Evolutionary conservation across 2,797 vertebrate genomes (phyloP).

Genomic region (Cetoscarus ocellatus): DNA sequence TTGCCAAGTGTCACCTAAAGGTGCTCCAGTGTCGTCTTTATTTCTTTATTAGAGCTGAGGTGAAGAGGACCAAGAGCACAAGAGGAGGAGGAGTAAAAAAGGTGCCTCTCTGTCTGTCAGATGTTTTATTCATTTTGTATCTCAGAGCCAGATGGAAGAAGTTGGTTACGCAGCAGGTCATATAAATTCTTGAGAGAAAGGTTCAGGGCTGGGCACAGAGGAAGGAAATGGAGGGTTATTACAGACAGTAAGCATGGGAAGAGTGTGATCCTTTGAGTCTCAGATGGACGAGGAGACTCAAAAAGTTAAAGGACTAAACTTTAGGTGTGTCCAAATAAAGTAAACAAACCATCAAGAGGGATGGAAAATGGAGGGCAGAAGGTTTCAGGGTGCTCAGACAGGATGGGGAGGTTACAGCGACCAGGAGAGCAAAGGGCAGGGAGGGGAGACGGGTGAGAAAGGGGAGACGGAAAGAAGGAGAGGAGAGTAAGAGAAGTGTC

Average conservation of each 20-base stretch:
- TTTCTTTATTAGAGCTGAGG: constrained; percentile 34
- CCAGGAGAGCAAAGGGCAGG: constrained; percentile 62
- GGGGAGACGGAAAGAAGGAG: constrained; percentile 22
- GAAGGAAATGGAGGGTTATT: constrained; percentile 37
- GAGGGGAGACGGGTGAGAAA: constrained; percentile 57
- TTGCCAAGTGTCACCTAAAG: constrained; percentile 8
- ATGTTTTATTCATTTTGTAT: constrained; percentile 68
- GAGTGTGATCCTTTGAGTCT: constrained; percentile 37
- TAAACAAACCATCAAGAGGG: constrained; percentile 13
- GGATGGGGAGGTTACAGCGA: constrained; percentile 57
- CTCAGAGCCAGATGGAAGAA: constrained; percentile 68
- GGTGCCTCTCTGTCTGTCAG: constrained; percentile 70
- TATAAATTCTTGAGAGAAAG: constrained; percentile 57
- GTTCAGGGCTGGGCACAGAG: constrained; percentile 24
- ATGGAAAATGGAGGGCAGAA: not conserved
- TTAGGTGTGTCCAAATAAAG: constrained; percentile 12
- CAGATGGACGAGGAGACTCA: constrained; percentile 22
- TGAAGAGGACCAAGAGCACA: constrained; percentile 43
- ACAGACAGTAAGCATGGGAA: constrained; percentile 38
- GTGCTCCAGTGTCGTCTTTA: constrained; percentile 17
- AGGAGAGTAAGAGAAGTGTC: constrained; percentile 58
- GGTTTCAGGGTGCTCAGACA: constrained; percentile 46
- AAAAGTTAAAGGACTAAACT: constrained; percentile 6
- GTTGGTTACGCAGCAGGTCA: constrained; percentile 60
- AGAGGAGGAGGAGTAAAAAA: constrained; percentile 38